Base-by-base conservation (phyloP, 2,888 invertebrate species). In the Notodonta ziczac region DNA sequence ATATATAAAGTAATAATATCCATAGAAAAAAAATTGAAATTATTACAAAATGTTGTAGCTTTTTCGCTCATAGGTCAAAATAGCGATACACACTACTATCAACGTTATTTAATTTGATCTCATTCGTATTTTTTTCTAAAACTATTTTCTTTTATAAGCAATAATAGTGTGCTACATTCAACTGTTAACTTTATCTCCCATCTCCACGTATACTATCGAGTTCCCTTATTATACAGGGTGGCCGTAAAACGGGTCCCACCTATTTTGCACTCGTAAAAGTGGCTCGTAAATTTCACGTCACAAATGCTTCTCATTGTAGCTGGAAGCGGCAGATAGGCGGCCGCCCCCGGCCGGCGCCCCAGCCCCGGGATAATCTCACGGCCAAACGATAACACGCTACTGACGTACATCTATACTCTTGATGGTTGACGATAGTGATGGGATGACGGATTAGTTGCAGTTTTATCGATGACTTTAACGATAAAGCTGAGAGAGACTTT, bases 231-330 rank as follows among this genome's bases (percentile, higher is more conserved):
- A 88, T 85, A 83, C 87, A 80, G 89, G 88, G 83, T 84, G 85
- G 83, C 65, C 89, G 80, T 87, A 89, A 90, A 88, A 78, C 81
- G 84, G 80, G 84, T 82, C 87, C 90, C 84, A 90, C 89, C 90
- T 90, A 90, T 90, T 91, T 89, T 83, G 88, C 89, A 89, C 86
- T 88, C 91, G 88, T 91, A 91, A 91, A 91, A 88, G 85, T 84
- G 87, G 76, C 87, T 88, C 91, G 88, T 91, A 92, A 91, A 91
- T 90, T 90, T 83, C 75, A 76, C 84, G 85, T 86, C 90, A 87
- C 90, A 89, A 90, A 88, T 89, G 88, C 87, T 77, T 69, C 82
- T 82, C 88, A 86, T 89, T 89, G 90, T 90, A 82, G 81, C 76
- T 79, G 83, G 67, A 61, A 67, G 74, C 67, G 74, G 78, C 73